Evolutionary conservation across 2,113 vertebrate genomes (phyloP), one percentile per base, ranked within the genome.

Genomic region (Aphyosemion australe): DNA sequence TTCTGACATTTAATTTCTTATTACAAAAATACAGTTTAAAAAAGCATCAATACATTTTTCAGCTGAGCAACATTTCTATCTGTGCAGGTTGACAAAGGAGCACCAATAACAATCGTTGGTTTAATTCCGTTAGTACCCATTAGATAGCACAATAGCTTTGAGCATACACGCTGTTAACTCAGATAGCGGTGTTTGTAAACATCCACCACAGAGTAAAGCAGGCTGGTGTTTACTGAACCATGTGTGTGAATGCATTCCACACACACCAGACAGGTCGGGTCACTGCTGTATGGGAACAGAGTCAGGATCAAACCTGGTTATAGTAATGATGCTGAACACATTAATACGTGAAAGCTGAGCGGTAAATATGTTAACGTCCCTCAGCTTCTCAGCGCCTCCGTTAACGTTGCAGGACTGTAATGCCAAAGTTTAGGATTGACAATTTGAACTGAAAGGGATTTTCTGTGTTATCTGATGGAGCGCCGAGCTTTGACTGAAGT

Each of bases 121-220:
- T 48, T 48, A 9, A 11, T 1, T 48, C 46, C 19, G 9, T 19
- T 10, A 5, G 46, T n/a, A 47, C 18, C 46, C n/a, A n/a, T 47
- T 18, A 47, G 46, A 47, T n/a, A 48, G 16, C 8, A 48, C n/a
- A 2, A 48, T 9, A 42, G 12, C 41, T 48, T 41, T 61, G 59
- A 61, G 45, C 57, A 37, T 39, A 78, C 46, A 39, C 31, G 42
- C 52, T 65, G 42, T 54, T 61, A 39, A 26, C 51, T 65, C 31
- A 69, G 57, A 74, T 62, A 56, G 72, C 16, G 12, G 46, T 14
- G 18, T 11, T 18, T 15, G 13, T 59, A 19, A 57, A 62, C 50
- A 57, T 39, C 45, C 48, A 39, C 39, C 32, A 37, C 19, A 48
- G 39, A 48, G 19, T 61, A 34, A 82, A 72, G 51, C 72, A 55